These are phyloP conservation scores for Scaptodrosophila lebanonensis DNA, from an alignment of 1,140 invertebrate species.

Conservation along the genomic window DNA sequence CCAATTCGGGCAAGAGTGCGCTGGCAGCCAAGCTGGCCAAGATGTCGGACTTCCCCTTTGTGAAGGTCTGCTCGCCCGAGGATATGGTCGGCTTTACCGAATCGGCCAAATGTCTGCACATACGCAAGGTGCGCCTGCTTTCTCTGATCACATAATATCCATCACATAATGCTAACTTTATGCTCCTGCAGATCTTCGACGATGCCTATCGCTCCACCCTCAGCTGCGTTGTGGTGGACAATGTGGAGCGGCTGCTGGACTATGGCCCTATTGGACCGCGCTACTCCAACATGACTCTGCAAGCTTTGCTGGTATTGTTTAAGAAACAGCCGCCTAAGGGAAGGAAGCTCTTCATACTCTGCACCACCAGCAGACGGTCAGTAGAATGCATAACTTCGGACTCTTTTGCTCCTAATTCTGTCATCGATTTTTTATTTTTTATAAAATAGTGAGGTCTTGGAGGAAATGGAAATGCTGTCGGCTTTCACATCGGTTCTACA, in stretches of 20 bases:
- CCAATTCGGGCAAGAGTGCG: slow-evolving; percentile 97
- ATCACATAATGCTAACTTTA: neutral
- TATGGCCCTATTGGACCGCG: slow-evolving; percentile 98
- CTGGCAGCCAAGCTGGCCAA: slow-evolving; percentile 97
- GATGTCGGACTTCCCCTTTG: slow-evolving; percentile 97
- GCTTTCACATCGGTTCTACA: slow-evolving; percentile 94
- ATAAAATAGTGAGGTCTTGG: slow-evolving; percentile 86
- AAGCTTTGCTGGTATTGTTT: slow-evolving; percentile 94
- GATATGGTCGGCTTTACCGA: slow-evolving; percentile 99
- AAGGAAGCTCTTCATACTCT: slow-evolving; percentile 93
- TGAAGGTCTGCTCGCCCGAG: slow-evolving; percentile 97
- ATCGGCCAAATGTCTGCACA: slow-evolving; percentile 95
- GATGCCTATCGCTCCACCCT: slow-evolving; percentile 98
- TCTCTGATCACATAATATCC: too few species aligned
- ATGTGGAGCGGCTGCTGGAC: slow-evolving; percentile 97
- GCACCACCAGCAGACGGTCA: slow-evolving; percentile 92
- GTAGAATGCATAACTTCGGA: neutral
- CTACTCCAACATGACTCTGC: slow-evolving; percentile 97
- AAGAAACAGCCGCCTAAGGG: slow-evolving; percentile 97
- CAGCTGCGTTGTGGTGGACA: slow-evolving; percentile 98
- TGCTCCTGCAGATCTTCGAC: slow-evolving; percentile 87
- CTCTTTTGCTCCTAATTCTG: too few species aligned
- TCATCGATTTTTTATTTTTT: slow-evolving; percentile 26
- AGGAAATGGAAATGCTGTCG: slow-evolving; percentile 95
- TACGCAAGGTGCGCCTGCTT: slow-evolving; percentile 89